Evolutionary conservation across 2,797 vertebrate species (phyloP).

Genomic region (Pseudocheirus occidentalis): DNA sequence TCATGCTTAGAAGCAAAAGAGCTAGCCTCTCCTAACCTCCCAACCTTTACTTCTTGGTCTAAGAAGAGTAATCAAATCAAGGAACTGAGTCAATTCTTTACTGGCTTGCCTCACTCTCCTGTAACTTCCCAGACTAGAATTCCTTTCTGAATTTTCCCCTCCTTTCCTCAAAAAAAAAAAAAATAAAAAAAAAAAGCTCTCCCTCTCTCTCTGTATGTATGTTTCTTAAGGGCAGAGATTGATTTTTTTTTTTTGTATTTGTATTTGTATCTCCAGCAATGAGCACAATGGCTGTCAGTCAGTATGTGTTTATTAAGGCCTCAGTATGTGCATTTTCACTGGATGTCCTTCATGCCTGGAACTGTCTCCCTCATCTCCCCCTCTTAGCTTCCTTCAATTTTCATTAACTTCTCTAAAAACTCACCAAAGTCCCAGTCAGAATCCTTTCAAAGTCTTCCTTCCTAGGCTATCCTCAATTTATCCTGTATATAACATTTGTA

Average conservation of each 20-base stretch:
- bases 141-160: background rate
- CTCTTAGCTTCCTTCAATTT: background rate
- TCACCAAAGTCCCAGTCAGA: background rate
- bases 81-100: background rate
- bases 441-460: background rate
- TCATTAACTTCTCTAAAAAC: background rate
- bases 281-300: background rate
- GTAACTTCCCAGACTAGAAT: background rate
- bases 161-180: no score
- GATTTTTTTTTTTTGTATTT: background rate
- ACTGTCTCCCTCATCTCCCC: background rate
- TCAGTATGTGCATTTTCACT: background rate
- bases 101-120: background rate
- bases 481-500: background rate
- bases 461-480: background rate
- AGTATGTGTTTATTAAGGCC: background rate
- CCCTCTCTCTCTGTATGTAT: background rate
- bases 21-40: background rate
- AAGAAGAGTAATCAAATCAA: background rate
- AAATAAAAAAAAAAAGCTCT: no score
- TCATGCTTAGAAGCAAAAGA: background rate
- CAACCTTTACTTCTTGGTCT: background rate
- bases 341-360: background rate
- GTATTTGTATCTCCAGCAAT: background rate
- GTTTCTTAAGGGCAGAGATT: background rate